Evolutionary conservation across 2,888 invertebrate species (phyloP).

Genomic region (Meteorus colon): DNA sequence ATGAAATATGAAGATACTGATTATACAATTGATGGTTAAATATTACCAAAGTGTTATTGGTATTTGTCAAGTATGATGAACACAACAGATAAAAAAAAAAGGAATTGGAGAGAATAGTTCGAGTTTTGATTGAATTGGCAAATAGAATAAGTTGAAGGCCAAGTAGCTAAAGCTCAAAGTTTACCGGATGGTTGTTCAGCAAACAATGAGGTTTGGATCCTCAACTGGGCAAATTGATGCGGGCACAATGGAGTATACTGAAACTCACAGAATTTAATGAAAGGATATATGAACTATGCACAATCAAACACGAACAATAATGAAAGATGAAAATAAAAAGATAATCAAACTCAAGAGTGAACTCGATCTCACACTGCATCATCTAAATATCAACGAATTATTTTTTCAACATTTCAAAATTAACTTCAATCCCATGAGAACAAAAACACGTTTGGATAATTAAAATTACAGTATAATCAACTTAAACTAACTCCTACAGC

Average conservation of each 20-base stretch:
- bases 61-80: background rate
- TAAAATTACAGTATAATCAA: slow-evolving; percentile 50
- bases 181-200: slow-evolving; percentile 12
- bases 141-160: background rate
- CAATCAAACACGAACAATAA: background rate
- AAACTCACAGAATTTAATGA: background rate
- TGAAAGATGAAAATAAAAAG: background rate
- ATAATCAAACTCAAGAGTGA: background rate
- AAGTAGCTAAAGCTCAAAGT: slow-evolving; percentile 6
- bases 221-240: slow-evolving; percentile 7
- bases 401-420: background rate
- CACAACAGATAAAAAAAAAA: background rate
- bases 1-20: background rate
- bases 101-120: background rate
- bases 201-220: slow-evolving; percentile 26
- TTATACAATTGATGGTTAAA: background rate
- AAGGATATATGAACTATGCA: background rate
- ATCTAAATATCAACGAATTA: background rate
- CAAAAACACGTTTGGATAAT: slow-evolving; percentile 2
- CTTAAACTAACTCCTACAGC: slow-evolving; percentile 48
- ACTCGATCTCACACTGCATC: background rate
- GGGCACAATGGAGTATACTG: background rate
- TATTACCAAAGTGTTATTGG: background rate
- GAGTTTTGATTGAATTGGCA: slow-evolving; percentile 1
- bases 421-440: background rate